Evolutionary conservation across 1,140 invertebrate species (phyloP), one percentile per base, ranked within the genome.

Genomic region (Acyrthosiphon pisum): DNA sequence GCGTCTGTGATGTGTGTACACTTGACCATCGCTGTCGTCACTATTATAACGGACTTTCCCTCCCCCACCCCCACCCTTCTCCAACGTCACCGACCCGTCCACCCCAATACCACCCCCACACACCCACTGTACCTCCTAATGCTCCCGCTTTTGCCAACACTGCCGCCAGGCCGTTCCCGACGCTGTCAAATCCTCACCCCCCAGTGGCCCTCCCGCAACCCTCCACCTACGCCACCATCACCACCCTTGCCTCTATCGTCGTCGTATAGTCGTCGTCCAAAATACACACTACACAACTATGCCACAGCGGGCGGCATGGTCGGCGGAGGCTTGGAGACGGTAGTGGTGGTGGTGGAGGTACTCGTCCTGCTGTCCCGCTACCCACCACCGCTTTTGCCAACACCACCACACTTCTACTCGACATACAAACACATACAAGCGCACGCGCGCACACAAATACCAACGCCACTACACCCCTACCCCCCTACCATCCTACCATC

Each of bases 1-100:
- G 22, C 20, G 23, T 41, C 23, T 37, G 41, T 86, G 84, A 14
- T 44, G 26, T 88, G 46, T n/a, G 56, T 90, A 90, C 56, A 90
- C 53, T 90, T 90, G 89, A 90, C 89, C 89, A 90, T 68, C 89
- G 37, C 89, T 68, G 89, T 90, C 56, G 89, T 90, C 56, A 68
- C 56, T 68, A 68, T 44, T 90, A 90, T 68, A 90, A 56, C 88
- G 35, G 88, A 89, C 88, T 50, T 68, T 68, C 53, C 53, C 89
- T 53, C 2, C 37, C 14, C 56, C 23, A 41, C 41, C 44, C 89
- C n/a, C 50, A 35, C 22, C 7, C 26, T 9, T 14, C 41, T 1
- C 26, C 87, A 53, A 46, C 30, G 37, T 35, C 46, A 88, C 86
- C 14, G 14, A 11, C 41, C 87, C 35, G 46, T 50, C 30, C n/a